Conservation (phyloP, 2,113 vertebrate genomes). For the Xenus cinereus region DNA sequence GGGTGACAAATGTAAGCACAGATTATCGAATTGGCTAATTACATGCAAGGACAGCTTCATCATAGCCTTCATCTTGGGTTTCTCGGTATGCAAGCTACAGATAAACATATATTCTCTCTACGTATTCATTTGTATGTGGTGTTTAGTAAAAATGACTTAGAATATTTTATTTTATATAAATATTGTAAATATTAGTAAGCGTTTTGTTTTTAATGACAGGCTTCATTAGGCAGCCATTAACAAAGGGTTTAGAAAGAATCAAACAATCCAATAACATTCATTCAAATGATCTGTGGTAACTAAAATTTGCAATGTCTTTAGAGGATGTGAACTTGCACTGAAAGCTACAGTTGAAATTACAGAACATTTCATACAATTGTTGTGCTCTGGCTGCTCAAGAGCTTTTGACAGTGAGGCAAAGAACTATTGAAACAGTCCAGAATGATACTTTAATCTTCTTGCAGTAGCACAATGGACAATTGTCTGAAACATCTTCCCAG, state of each 20-base stretch:
- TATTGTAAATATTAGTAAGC: background rate
- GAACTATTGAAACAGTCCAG: background rate
- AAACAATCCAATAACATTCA: background rate
- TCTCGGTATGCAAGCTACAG: background rate
- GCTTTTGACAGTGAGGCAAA: background rate
- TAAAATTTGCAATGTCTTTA: background rate
- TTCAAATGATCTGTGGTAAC: background rate
- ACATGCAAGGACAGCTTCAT: background rate
- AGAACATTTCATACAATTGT: background rate
- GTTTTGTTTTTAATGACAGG: background rate
- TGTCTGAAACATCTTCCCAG: background rate
- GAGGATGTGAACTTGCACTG: background rate
- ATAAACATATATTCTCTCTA: background rate
- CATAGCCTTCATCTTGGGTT: background rate
- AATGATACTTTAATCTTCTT: background rate
- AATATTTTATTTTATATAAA: background rate
- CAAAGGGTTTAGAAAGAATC: background rate
- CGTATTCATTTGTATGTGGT: background rate
- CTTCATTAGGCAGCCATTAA: background rate
- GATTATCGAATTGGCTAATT: background rate
- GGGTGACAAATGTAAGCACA: background rate
- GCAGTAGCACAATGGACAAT: slow-evolving; percentile 1
- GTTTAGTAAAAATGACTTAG: background rate
- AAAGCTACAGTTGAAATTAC: background rate
- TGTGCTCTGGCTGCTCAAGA: background rate